Percentiles rank a stretch among this genome's conserved stretches.
Conservation (phyloP, 2,797 vertebrate species). For the Oophaga sylvatica region DNA sequence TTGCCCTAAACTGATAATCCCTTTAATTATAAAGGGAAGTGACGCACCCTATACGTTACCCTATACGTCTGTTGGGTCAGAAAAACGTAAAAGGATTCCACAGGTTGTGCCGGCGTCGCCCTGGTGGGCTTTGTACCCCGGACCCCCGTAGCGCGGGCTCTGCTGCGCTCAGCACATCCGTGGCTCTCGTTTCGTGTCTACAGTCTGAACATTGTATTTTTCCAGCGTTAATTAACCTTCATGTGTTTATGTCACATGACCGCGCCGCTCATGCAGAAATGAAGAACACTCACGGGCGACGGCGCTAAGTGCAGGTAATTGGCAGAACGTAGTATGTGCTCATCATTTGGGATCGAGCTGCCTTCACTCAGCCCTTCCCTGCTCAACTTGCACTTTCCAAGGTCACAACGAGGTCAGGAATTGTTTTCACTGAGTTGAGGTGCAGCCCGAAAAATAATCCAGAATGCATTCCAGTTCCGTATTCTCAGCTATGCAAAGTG, state of each 20-base stretch:
- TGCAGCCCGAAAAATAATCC: conserved; percentile 26
- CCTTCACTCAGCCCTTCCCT: not conserved
- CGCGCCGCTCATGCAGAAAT: not conserved
- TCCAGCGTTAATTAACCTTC: not conserved
- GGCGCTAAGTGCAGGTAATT: conserved; percentile 24
- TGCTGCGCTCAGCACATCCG: not conserved
- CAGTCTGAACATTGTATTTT: not conserved
- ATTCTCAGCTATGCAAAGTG: not conserved
- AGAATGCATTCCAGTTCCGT: not conserved
- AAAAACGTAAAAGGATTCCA: not conserved
- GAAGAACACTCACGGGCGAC: not conserved
- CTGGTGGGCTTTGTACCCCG: not conserved
- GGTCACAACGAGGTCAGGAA: conserved; percentile 42
- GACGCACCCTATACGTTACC: no score
- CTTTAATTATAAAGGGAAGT: no score
- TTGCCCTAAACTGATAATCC: no score
- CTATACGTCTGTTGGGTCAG: no score
- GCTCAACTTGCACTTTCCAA: conserved; percentile 43
- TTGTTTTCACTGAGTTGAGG: conserved; percentile 49
- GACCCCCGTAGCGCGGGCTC: not conserved
- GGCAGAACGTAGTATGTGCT: conserved; percentile 26
- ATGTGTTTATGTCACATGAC: not conserved
- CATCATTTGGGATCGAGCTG: not conserved
- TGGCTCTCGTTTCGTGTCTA: not conserved
- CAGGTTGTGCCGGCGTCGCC: not conserved